Evolutionary conservation across 2,113 vertebrate species (phyloP), one percentile per base, ranked within the genome.

Genomic region (Gnathonemus echidnorhynchus): DNA sequence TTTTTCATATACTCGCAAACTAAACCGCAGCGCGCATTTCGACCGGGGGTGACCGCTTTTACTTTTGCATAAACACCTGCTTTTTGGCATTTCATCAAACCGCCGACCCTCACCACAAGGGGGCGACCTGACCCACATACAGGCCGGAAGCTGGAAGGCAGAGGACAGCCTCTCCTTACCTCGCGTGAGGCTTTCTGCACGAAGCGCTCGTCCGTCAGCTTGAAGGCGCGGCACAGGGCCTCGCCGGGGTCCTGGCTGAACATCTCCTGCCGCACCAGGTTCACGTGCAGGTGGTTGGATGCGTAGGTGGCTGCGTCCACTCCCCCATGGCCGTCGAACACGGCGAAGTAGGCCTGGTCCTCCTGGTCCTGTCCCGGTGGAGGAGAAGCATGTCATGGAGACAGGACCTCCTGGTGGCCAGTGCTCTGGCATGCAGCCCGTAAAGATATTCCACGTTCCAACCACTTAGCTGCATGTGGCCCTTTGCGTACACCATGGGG

Each of bases 271-370:
- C 95, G 97, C 0, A 97, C 96, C 91, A 99, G 93, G 95, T 99
- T 99, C 87, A 99, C 98, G 0, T 99, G 98, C 77, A 99, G 97
- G 90, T 99, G 98, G 93, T 98, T 95, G 91, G 98, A 98, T 0
- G 98, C 98, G 0, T 98, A 99, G 88, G 97, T 98, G 90, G 98
- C 98, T 21, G 98, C 98, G 2, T 99, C 98, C 83, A 99, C 97
- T 2, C 98, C 98, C 0, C 98, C 98, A 0, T 99, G 98, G 0
- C 98, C 98, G 52, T 99, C 98, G 88, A 98, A 99, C 91, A 99
- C 98, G 0, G 97, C 98, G 77, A 99, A 99, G 93, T 97, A 99
- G 9, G 98, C 98, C 95, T 99, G 98, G 91, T 99, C 98, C 92
- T 99, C 98, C 93, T 98, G 98, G 93, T 99, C 98, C 98, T 99